A percentile compares a stretch with the other conserved stretches of the same genome.
Evolutionary conservation across 2,888 invertebrate species (phyloP).

Genomic region (Aromia moschata): DNA sequence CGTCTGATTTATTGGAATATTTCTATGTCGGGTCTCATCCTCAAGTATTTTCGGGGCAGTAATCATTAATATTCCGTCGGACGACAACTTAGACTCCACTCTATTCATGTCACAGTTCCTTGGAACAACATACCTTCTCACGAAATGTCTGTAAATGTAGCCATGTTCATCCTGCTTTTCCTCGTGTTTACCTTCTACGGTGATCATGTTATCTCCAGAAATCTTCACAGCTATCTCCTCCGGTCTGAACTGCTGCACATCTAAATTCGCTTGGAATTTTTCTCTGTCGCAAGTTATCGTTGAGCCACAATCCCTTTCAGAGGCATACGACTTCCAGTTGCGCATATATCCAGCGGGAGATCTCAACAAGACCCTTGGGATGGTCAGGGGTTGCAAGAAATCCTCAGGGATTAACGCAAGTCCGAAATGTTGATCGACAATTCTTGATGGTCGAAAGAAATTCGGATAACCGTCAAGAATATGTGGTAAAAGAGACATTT

Average conservation of each 20-base stretch:
- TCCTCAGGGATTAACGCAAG: neutral
- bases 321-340: constrained; percentile 30
- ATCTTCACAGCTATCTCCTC: constrained; percentile 80
- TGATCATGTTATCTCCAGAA: constrained; percentile 71
- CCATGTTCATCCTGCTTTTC: constrained; percentile 80
- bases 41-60: constrained; percentile 67
- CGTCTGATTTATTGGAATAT: constrained; percentile 26
- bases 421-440: constrained; percentile 12
- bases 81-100: constrained; percentile 78
- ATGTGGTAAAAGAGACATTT: constrained; percentile 11
- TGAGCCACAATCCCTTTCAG: constrained; percentile 37
- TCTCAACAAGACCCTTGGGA: constrained; percentile 4
- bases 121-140: constrained; percentile 77
- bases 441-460: constrained; percentile 3
- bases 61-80: constrained; percentile 77
- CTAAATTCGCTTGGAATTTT: constrained; percentile 75
- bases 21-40: constrained; percentile 24
- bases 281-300: constrained; percentile 66
- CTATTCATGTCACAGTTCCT: constrained; percentile 76
- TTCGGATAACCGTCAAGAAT: neutral
- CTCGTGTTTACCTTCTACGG: constrained; percentile 83
- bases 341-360: constrained; percentile 28
- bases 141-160: constrained; percentile 79
- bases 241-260: constrained; percentile 81
- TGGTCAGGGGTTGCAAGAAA: constrained; percentile 4